Base-by-base conservation (phyloP, 1,140 invertebrate species). In the Grapholita molesta region DNA sequence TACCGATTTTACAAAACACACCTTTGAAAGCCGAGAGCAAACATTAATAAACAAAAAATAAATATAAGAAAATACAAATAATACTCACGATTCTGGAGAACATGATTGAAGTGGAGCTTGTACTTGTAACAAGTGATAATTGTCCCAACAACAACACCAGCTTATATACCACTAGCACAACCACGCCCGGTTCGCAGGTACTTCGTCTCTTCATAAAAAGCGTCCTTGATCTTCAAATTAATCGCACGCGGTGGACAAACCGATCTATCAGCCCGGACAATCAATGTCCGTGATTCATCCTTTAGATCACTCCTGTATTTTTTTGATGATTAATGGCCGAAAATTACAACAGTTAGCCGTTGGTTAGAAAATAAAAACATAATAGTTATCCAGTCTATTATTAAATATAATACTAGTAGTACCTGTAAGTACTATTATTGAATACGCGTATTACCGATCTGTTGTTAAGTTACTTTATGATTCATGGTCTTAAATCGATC, bases 171-270 rank as follows among this genome's bases (percentile, higher is more conserved):
- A 30, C n/a, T 15, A 61, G 66, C 30, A 24, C 35, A 24, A 52
- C 66, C 66, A 48, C 66, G 66, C 66, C 66, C 42, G 35, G 11
- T 6, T 8, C n/a, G 12, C 55, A 4, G 33, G 35, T 35, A 61
- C 64, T 66, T 66, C n/a, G 66, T 38, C 24, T 18, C 12, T 38
- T 23, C 38, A 42, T 48, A 67, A 67, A 67, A 67, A 67, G 21
- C 28, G 66, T 18, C 66, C 66, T 67, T 67, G 66, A 67, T 67
- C 66, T 67, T 67, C 66, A 67, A 48, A 38, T 18, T 24, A 28
- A 48, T 48, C 25, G 21, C 21, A 66, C 24, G 25, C 65, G 25
- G 25, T 28, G 66, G 32, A 61, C 55, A 61, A 61, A 61, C 55
- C 32, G 25, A 32, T 7, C 55, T 61, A 61, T 61, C 55, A 8